phyloP scores from a whole-genome alignment of 37 sponge, comb jelly and placozoan genomes.

The Diacarnus erythraeanus region DNA sequence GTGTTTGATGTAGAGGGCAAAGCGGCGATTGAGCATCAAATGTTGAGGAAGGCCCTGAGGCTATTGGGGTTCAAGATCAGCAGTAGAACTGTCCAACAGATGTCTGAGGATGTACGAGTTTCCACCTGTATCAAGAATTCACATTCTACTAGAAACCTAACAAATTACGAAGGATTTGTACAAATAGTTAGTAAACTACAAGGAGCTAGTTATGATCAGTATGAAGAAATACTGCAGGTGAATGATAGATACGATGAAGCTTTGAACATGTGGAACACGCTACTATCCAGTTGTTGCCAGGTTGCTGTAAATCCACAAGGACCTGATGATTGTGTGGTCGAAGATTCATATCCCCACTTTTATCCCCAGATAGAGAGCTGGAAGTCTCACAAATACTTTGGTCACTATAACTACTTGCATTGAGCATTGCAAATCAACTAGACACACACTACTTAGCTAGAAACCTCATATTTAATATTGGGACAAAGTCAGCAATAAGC shows the following conservation, averaged over 20 bases:
- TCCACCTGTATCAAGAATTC: not conserved
- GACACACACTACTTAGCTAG: too few relatives aligned
- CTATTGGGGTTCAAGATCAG: constrained; percentile 46
- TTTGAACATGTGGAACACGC: not conserved
- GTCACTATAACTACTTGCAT: too few relatives aligned
- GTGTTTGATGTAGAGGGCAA: constrained; percentile 36
- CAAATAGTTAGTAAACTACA: constrained; percentile 56
- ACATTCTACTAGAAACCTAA: constrained; percentile 3
- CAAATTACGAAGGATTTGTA: constrained; percentile 48
- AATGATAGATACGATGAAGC: too few relatives aligned
- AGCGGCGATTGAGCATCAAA: constrained; percentile 14
- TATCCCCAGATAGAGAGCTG: too few relatives aligned
- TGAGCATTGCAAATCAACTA: too few relatives aligned
- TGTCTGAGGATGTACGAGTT: constrained; percentile 4
- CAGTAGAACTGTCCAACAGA: constrained; percentile 7
- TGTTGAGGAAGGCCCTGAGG: constrained; percentile 28
- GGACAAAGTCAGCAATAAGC: too few relatives aligned
- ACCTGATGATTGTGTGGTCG: too few relatives aligned
- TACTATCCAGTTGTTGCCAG: too few relatives aligned
- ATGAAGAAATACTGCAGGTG: constrained; percentile 72
- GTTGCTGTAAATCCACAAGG: too few relatives aligned
- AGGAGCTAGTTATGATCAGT: constrained; percentile 52
- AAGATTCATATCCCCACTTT: too few relatives aligned
- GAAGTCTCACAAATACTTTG: too few relatives aligned
- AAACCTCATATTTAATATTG: too few relatives aligned